Percentiles rank a stretch among this genome's conserved stretches.
Evolutionary conservation across 2,113 vertebrate genomes (phyloP).

Genomic region (Cyanoderma ruficeps): DNA sequence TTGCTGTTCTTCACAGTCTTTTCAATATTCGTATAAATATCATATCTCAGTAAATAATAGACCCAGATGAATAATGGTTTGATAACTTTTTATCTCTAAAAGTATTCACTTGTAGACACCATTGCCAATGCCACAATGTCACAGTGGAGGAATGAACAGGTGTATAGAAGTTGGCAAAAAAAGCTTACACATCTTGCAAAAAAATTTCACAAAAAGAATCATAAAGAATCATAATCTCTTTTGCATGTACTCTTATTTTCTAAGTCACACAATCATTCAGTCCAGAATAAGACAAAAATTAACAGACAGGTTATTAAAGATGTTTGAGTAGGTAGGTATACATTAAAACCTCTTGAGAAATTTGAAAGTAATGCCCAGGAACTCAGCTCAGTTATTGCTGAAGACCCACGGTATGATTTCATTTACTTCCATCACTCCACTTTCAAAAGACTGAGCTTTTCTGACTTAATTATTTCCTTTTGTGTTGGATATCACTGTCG

Average conservation of each 20-base stretch:
- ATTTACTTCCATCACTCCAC: background rate
- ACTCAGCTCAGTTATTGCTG: background rate
- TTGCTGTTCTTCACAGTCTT: background rate
- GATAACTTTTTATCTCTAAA: background rate
- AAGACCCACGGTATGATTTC: background rate
- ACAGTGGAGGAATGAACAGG: background rate
- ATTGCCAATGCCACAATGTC: background rate
- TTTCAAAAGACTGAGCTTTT: background rate
- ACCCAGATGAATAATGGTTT: background rate
- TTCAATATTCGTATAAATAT: background rate
- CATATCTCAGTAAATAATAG: background rate
- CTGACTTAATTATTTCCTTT: background rate
- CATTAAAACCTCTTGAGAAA: accelerated
- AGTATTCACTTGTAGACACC: background rate
- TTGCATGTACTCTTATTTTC: background rate
- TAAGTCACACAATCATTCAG: background rate
- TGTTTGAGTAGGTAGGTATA: background rate
- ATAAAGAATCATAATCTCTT: background rate
- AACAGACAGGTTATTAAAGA: background rate
- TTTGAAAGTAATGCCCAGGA: background rate
- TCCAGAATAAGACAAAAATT: background rate
- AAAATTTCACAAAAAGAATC: background rate
- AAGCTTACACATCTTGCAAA: background rate
- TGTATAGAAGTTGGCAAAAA: background rate
- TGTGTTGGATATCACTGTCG: background rate